These are phyloP conservation scores for Hydriomena furcata DNA, from an alignment of 2,888 invertebrate species.

Conservation along the genomic window DNA sequence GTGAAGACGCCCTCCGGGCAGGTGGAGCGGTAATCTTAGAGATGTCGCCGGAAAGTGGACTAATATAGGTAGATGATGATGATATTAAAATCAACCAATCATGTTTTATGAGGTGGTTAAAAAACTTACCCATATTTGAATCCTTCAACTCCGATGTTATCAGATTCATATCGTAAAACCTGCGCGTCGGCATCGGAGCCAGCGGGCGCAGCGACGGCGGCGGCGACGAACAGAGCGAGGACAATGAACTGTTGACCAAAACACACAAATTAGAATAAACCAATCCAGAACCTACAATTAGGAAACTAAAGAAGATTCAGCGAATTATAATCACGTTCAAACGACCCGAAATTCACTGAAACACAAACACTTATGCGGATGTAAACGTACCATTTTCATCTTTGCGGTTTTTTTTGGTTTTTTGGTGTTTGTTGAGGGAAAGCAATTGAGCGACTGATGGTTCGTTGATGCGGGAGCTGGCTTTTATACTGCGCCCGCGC, in stretches of 20 bases:
- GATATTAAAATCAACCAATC: background rate
- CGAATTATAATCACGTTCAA: background rate
- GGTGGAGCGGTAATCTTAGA: too few species aligned
- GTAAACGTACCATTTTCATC: constrained; percentile 78
- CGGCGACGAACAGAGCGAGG: constrained; percentile 58
- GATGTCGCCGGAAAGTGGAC: too few species aligned
- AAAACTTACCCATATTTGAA: constrained; percentile 59
- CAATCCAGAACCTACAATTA: background rate
- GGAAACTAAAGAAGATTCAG: too few species aligned
- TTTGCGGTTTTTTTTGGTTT: constrained; percentile 49
- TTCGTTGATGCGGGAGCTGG: constrained; percentile 42
- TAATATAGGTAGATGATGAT: too few species aligned
- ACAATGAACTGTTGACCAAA: constrained; percentile 65
- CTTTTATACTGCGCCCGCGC: constrained; percentile 62
- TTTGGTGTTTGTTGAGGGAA: constrained; percentile 51
- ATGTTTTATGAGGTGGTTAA: background rate
- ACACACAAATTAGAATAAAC: constrained; percentile 7
- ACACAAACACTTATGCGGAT: constrained; percentile 13
- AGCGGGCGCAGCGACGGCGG: constrained; percentile 55
- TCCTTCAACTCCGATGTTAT: constrained; percentile 62
- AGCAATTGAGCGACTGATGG: constrained; percentile 72
- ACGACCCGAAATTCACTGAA: constrained; percentile 5
- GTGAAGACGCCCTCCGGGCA: too few species aligned
- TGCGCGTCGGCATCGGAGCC: constrained; percentile 52
- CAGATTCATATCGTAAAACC: constrained; percentile 41